These are phyloP conservation scores for Oryzias melastigma DNA, from an alignment of 2,113 vertebrate genomes.

Conservation along the genomic window DNA sequence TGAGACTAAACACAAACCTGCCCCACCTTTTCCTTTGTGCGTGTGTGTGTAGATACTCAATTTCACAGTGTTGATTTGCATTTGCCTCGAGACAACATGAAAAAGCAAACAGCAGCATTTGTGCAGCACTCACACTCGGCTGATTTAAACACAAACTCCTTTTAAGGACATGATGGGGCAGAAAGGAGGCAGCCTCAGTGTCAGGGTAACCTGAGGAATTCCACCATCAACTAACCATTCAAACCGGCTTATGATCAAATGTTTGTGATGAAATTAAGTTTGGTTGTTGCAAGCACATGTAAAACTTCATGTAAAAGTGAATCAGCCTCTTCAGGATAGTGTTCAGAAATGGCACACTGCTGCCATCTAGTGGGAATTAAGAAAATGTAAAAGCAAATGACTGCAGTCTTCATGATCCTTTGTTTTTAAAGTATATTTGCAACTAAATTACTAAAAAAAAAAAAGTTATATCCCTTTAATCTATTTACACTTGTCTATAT, in stretches of 20 bases:
- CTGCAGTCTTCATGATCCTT: background rate
- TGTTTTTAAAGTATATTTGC: background rate
- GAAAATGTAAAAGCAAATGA: background rate
- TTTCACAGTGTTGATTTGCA: conserved; percentile 22
- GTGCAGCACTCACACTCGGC: background rate
- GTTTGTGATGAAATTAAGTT: background rate
- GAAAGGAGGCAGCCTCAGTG: background rate
- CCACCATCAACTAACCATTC: background rate
- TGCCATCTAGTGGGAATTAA: conserved; percentile 42
- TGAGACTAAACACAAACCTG: conserved; percentile 4
- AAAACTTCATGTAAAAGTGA: conserved; percentile 1
- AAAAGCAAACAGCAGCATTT: too few relatives aligned
- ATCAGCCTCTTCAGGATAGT: conserved; percentile 2
- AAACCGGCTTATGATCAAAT: background rate
- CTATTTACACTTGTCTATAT: too few relatives aligned
- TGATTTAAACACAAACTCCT: background rate
- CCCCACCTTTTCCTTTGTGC: conserved; percentile 44
- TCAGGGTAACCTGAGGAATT: background rate
- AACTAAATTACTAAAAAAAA: too few relatives aligned
- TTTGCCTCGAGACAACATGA: conserved; percentile 9
- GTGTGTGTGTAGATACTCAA: background rate
- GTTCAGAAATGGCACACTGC: conserved; percentile 2
- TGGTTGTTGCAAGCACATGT: background rate
- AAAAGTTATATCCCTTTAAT: too few relatives aligned
- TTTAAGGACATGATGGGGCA: conserved; percentile 9